Evolutionary conservation across 2,888 invertebrate genomes (phyloP).

Genomic region (Andrena trimmerana): DNA sequence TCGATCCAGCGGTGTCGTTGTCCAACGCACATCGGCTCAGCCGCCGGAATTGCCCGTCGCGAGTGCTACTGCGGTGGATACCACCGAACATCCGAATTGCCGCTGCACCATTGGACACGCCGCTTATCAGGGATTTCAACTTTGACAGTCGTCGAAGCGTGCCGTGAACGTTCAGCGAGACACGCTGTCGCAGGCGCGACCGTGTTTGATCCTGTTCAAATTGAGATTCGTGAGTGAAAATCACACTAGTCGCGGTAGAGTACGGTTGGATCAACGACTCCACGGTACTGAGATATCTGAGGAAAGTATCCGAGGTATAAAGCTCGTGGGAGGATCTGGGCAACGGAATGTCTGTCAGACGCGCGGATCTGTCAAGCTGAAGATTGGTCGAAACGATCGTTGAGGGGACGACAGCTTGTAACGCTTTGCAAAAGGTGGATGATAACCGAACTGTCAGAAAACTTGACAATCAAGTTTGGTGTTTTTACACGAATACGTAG

Average conservation of each 20-base stretch:
- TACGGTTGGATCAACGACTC: background rate
- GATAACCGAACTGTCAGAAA: background rate
- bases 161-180: background rate
- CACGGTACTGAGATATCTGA: background rate
- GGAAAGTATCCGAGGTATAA: constrained; percentile 31
- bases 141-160: background rate
- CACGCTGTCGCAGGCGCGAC: background rate
- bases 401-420: background rate
- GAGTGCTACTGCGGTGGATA: constrained; percentile 32
- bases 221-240: background rate
- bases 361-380: constrained; percentile 27
- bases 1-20: constrained; percentile 69
- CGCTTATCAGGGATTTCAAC: background rate
- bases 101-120: constrained; percentile 8
- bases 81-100: constrained; percentile 4
- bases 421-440: constrained; percentile 1
- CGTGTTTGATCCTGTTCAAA: background rate
- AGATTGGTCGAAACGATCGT: constrained; percentile 7
- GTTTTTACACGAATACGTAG: too few species aligned
- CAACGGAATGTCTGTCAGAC: constrained; percentile 15
- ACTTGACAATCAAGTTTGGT: background rate
- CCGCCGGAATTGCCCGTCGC: constrained; percentile 28
- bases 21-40: constrained; percentile 39
- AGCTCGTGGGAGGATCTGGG: constrained; percentile 3
- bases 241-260: background rate